Evolutionary conservation across 2,113 vertebrate genomes (phyloP).

Genomic region (Strigops habroptila): DNA sequence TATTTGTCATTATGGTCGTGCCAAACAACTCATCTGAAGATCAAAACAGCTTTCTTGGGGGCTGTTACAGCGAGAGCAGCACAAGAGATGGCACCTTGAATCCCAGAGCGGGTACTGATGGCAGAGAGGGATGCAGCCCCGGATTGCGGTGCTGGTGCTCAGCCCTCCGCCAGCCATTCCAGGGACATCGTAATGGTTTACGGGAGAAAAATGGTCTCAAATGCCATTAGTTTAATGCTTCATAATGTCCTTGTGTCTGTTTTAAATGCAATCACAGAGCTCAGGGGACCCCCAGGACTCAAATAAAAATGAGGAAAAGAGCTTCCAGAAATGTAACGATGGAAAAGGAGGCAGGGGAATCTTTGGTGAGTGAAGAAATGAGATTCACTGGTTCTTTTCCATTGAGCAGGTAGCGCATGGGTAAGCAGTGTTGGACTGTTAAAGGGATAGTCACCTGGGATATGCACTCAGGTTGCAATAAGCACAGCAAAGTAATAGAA

Average conservation of each 20-base stretch:
- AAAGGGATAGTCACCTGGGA: neutral
- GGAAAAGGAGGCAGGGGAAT: neutral
- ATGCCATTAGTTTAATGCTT: constrained; percentile 70
- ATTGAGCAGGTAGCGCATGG: neutral
- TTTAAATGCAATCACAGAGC: constrained; percentile 59
- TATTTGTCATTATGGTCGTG: constrained; percentile 27
- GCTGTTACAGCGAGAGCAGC: neutral
- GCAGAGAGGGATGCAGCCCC: neutral
- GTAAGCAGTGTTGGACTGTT: neutral
- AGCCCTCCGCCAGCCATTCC: neutral
- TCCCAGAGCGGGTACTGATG: neutral
- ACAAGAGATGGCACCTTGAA: neutral
- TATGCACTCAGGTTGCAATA: neutral
- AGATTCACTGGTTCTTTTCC: neutral
- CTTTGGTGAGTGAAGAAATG: neutral
- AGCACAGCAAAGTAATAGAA: neutral
- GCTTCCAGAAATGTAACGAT: neutral
- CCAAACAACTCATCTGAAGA: constrained; percentile 46
- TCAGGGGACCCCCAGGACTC: constrained; percentile 39
- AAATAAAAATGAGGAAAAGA: constrained; percentile 41
- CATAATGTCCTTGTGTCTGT: constrained; percentile 55
- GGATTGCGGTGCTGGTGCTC: neutral
- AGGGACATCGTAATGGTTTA: constrained; percentile 42
- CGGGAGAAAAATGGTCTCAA: constrained; percentile 54
- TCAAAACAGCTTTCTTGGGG: constrained; percentile 43